Percentiles rank a stretch among this genome's conserved stretches.
These are phyloP conservation scores for Stenurella melanura DNA, from an alignment of 2,888 invertebrate species.

Conservation along the genomic window DNA sequence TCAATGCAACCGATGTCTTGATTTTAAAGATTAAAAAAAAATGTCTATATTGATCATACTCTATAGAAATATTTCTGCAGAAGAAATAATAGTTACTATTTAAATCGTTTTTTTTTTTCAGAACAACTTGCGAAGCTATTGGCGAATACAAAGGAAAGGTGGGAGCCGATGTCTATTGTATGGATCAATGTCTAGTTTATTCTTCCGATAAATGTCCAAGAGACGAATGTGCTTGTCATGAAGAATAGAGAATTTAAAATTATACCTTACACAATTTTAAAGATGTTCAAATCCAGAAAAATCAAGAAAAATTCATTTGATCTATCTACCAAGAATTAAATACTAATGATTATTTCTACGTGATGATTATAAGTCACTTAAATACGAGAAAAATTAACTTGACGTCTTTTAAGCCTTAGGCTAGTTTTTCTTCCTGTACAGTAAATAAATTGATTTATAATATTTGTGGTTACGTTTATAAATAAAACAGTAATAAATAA, in stretches of 20 bases:
- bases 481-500: neutral
- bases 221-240: conserved; percentile 63
- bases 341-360: neutral
- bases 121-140: conserved; percentile 87
- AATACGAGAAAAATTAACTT: neutral
- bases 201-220: conserved; percentile 81
- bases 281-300: neutral
- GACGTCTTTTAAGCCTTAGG: neutral
- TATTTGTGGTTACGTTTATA: neutral
- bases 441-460: neutral
- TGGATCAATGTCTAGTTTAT: conserved; percentile 89
- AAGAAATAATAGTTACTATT: neutral
- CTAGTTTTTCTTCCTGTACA: neutral
- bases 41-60: too few relatives aligned
- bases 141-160: conserved; percentile 82
- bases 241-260: conserved; percentile 49
- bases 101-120: conserved; percentile 67
- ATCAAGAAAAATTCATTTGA: neutral
- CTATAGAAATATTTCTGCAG: too few relatives aligned
- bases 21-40: too few relatives aligned
- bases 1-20: too few relatives aligned
- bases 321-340: neutral
- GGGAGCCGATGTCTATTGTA: conserved; percentile 89
- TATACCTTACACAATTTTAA: neutral
- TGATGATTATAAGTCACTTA: neutral